Evolutionary conservation across 2,888 invertebrate species (phyloP).

Genomic region (Coelinius sp.): DNA sequence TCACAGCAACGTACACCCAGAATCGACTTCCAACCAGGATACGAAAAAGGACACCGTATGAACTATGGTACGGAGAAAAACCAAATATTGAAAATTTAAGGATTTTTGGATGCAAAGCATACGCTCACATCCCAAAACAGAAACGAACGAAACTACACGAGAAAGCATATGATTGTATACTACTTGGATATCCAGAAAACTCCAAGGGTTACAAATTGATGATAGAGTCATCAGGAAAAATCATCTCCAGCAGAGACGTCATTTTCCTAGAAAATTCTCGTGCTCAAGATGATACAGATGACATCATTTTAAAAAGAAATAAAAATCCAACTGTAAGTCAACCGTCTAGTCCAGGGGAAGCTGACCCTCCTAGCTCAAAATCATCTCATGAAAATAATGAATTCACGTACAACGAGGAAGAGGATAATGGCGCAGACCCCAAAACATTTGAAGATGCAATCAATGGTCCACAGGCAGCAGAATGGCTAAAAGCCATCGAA

Average conservation of each 20-base stretch:
- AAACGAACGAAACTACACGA: slow-evolving; percentile 23
- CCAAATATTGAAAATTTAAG: slow-evolving; percentile 27
- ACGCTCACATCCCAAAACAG: slow-evolving; percentile 26
- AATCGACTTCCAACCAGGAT: slow-evolving; percentile 43
- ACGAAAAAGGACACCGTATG: slow-evolving; percentile 15
- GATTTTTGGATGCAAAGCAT: slow-evolving; percentile 30
- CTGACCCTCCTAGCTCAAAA: no score
- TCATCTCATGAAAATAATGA: no score
- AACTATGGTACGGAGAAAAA: slow-evolving; percentile 23
- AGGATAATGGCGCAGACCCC: no score
- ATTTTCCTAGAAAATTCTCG: not conserved
- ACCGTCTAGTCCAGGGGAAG: no score
- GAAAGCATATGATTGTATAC: slow-evolving; percentile 12
- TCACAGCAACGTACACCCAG: slow-evolving; percentile 49
- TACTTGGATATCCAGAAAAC: slow-evolving; percentile 12
- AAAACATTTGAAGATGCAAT: no score
- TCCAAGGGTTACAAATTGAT: slow-evolving; percentile 17
- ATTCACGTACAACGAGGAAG: no score
- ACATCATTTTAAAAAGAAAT: no score
- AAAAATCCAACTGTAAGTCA: no score
- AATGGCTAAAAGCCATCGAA: not conserved
- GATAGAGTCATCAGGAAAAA: not conserved
- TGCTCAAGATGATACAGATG: no score
- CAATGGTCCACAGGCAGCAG: no score
- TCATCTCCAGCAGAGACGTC: slow-evolving; percentile 23